Conservation (phyloP, 2,888 invertebrate species). For the Cheilosia urbana region DNA sequence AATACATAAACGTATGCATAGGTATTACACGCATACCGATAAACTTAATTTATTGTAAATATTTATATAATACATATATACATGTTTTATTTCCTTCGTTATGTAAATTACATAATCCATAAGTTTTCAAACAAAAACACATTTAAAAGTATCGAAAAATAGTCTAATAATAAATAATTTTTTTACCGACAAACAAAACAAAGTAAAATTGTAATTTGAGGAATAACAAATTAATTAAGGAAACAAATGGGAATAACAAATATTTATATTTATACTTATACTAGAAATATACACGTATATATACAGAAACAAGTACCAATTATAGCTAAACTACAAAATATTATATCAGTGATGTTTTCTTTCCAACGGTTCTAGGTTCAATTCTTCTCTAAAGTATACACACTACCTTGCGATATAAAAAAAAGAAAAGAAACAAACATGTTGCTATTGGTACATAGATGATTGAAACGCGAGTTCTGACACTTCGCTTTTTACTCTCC, state of each 20-base stretch:
- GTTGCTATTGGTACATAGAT: slow-evolving; percentile 15
- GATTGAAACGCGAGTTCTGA: slow-evolving; percentile 2
- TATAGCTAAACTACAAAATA: slow-evolving; percentile 64
- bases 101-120: slow-evolving; percentile 68
- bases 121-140: slow-evolving; percentile 40
- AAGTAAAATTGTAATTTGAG: slow-evolving; percentile 47
- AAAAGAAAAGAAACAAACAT: not conserved
- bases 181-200: slow-evolving; percentile 64
- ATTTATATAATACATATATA: slow-evolving; percentile 60
- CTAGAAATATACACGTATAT: slow-evolving; percentile 69
- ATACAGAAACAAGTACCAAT: slow-evolving; percentile 71
- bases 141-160: slow-evolving; percentile 59
- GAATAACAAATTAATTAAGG: slow-evolving; percentile 51
- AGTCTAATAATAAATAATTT: slow-evolving; percentile 62
- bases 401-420: not conserved
- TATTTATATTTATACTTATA: slow-evolving; percentile 74
- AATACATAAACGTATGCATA: slow-evolving; percentile 39
- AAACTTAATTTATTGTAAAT: slow-evolving; percentile 68
- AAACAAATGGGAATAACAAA: slow-evolving; percentile 68
- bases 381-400: not conserved
- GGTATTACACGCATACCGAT: slow-evolving; percentile 61
- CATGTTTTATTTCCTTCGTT: slow-evolving; percentile 46
- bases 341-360: slow-evolving; percentile 29
- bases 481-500: slow-evolving; percentile 40
- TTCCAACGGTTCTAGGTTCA: slow-evolving; percentile 21